Conservation (phyloP, 2,113 vertebrate species). For the Rhipidura dahli region DNA sequence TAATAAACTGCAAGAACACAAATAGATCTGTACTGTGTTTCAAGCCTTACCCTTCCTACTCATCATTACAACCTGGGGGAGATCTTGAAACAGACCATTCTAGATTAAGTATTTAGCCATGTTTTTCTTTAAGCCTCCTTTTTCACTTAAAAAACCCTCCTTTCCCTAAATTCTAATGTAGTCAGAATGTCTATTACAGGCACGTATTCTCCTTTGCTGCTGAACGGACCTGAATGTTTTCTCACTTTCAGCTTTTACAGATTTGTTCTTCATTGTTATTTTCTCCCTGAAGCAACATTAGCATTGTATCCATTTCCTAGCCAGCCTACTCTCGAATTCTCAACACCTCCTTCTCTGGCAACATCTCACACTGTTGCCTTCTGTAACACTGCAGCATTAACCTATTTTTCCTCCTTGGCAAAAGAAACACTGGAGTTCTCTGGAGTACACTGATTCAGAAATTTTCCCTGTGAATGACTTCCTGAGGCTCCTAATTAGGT, state of each 20-base stretch:
- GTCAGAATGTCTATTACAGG: neutral
- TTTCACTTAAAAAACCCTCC: neutral
- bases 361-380: neutral
- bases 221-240: neutral
- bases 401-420: neutral
- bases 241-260: neutral
- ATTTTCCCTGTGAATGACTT: neutral
- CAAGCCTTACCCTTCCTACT: neutral
- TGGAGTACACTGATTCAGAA: neutral
- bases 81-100: constrained; percentile 49
- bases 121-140: neutral
- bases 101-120: constrained; percentile 10
- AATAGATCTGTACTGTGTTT: neutral
- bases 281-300: constrained; percentile 13
- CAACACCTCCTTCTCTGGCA: neutral
- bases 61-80: constrained; percentile 6
- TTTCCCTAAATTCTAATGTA: neutral
- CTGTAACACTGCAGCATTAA: neutral
- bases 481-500: neutral
- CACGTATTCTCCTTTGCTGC: neutral
- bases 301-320: neutral
- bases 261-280: neutral
- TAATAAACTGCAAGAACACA: constrained; percentile 36
- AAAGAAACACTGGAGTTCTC: neutral
- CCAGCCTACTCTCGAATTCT: neutral